Evolutionary conservation across 2,888 invertebrate genomes (phyloP).

Genomic region (Drosophila tanythrix): DNA sequence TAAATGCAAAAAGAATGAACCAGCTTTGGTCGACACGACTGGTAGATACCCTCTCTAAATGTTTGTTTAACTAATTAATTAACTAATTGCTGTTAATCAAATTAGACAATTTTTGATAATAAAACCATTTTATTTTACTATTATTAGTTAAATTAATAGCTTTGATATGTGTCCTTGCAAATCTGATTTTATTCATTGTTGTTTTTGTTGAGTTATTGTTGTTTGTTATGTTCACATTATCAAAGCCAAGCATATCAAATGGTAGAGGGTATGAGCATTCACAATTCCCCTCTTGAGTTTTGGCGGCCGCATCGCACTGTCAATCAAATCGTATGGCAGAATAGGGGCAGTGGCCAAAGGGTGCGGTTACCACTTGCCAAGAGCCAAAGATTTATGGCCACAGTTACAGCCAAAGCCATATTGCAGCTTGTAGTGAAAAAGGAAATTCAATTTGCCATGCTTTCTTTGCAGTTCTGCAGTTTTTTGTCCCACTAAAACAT

Average conservation of each 20-base stretch:
- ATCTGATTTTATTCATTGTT: not conserved
- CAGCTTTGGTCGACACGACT: not conserved
- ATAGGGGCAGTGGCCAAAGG: conserved; percentile 27
- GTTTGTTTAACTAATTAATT: not conserved
- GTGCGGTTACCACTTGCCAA: conserved; percentile 58
- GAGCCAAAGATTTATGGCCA: conserved; percentile 67
- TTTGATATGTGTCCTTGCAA: not conserved
- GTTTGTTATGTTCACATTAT: not conserved
- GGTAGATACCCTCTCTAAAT: not conserved
- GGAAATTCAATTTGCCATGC: conserved; percentile 72
- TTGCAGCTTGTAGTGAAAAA: conserved; percentile 51
- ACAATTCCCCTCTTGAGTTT: conserved; percentile 18
- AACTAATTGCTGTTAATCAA: too few species aligned
- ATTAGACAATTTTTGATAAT: not conserved
- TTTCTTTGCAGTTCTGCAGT: conserved; percentile 26
- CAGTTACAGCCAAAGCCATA: conserved; percentile 45
- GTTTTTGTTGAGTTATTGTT: not conserved
- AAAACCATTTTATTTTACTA: not conserved
- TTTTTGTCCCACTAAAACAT: conserved; percentile 31
- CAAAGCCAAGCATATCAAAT: not conserved
- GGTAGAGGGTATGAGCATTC: conserved; percentile 25
- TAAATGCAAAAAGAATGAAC: not conserved
- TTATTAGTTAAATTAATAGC: not conserved
- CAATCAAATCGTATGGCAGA: conserved; percentile 57
- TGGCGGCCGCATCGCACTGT: conserved; percentile 52